phyloP scores from a whole-genome alignment of 2,113 vertebrate genomes.

The Rafetus swinhoei region DNA sequence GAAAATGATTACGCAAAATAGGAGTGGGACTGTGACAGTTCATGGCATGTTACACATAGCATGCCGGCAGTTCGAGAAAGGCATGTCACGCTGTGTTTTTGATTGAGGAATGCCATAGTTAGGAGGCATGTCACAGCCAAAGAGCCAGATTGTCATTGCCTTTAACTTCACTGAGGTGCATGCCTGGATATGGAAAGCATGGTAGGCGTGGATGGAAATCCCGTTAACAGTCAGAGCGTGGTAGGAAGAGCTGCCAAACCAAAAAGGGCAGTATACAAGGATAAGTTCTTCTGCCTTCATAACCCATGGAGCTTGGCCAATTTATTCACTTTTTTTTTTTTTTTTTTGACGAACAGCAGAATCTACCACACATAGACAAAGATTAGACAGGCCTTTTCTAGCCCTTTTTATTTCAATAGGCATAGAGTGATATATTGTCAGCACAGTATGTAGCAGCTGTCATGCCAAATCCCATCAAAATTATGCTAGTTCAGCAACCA shows the following conservation, averaged over 20 bases:
- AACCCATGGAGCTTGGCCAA: accelerated
- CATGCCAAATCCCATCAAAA: background rate
- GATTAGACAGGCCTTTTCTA: background rate
- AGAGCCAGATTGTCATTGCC: conserved; percentile 60
- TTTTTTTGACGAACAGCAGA: background rate
- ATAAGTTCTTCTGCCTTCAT: conserved; percentile 13
- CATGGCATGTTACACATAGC: conserved; percentile 25
- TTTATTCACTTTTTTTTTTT: background rate
- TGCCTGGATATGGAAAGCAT: conserved; percentile 60
- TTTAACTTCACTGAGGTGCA: conserved; percentile 39
- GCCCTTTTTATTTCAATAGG: background rate
- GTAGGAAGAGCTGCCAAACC: conserved; percentile 37
- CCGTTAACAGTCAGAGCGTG: conserved; percentile 21
- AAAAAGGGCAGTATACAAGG: conserved; percentile 28
- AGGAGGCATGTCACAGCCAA: conserved; percentile 42
- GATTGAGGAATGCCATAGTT: conserved; percentile 53
- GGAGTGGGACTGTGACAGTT: conserved; percentile 10
- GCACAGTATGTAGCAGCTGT: background rate
- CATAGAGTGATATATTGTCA: background rate
- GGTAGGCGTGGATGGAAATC: conserved; percentile 63
- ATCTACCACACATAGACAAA: background rate
- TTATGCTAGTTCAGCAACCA: background rate
- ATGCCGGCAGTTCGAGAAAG: conserved; percentile 55
- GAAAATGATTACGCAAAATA: conserved; percentile 12
- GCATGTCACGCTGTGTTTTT: conserved; percentile 43